Evolutionary conservation across 23 tunicate genomes (phyloP).

Genomic region (Diplosoma virens): DNA sequence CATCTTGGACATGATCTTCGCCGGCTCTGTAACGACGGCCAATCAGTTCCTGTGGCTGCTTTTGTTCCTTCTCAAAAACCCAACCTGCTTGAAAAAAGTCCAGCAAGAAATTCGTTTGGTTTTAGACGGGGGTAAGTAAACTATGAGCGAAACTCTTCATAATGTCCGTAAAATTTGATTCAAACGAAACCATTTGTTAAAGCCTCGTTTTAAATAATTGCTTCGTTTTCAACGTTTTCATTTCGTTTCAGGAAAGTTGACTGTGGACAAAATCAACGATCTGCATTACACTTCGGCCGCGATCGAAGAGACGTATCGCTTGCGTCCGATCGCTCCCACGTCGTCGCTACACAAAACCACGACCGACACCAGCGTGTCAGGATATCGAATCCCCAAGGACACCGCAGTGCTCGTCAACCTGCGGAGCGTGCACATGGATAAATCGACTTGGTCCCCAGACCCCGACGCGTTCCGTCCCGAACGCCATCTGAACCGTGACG

Average conservation of each 20-base stretch:
- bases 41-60: conserved; percentile 60
- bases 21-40: conserved; percentile 56
- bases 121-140: too few relatives aligned
- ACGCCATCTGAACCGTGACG: conserved; percentile 62
- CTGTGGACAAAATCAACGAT: conserved; percentile 5
- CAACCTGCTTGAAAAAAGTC: conserved; percentile 35
- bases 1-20: conserved; percentile 45
- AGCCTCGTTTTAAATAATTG: too few relatives aligned
- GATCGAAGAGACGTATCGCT: conserved; percentile 56
- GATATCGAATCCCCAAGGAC: conserved; percentile 56
- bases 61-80: conserved; percentile 58
- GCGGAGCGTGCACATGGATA: conserved; percentile 79
- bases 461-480: conserved; percentile 70
- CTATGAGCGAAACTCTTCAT: too few relatives aligned
- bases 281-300: conserved; percentile 49
- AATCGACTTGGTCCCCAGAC: conserved; percentile 64
- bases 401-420: conserved; percentile 54
- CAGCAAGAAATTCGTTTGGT: conserved; percentile 55
- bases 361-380: conserved; percentile 41
- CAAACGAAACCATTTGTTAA: too few relatives aligned
- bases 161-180: too few relatives aligned
- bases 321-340: conserved; percentile 76
- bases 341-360: conserved; percentile 47
- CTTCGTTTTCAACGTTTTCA: too few relatives aligned
- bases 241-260: background rate